phyloP scores from a whole-genome alignment of 2,888 invertebrate genomes.

The Polyommatus icarus region DNA sequence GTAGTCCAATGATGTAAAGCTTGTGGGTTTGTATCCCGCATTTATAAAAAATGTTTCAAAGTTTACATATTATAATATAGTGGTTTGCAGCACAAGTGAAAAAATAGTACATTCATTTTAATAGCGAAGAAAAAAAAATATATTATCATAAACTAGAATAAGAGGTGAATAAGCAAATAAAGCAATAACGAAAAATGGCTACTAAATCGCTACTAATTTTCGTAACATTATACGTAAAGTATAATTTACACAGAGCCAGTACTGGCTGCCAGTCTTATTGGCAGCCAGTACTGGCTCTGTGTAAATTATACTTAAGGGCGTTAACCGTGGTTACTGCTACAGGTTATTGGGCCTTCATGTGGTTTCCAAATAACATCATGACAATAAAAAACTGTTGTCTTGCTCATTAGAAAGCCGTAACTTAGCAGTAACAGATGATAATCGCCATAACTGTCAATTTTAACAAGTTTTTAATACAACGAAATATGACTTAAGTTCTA shows the following conservation, averaged over 20 bases:
- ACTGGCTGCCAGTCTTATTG: too few relatives aligned
- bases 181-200: not conserved
- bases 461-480: conserved; percentile 5
- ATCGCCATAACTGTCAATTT: conserved; percentile 9
- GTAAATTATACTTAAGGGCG: too few relatives aligned
- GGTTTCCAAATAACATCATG: not conserved
- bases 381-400: conserved; percentile 13
- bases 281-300: too few relatives aligned
- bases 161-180: not conserved
- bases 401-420: conserved; percentile 16
- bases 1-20: too few relatives aligned
- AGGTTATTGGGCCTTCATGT: not conserved
- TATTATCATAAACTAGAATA: too few relatives aligned
- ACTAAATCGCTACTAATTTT: not conserved
- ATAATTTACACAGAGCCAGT: too few relatives aligned
- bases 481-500: not conserved
- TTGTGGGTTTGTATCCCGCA: too few relatives aligned
- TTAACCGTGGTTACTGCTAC: not conserved
- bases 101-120: too few relatives aligned
- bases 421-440: conserved; percentile 11
- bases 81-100: too few relatives aligned
- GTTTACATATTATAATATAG: too few relatives aligned
- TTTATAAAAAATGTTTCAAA: too few relatives aligned
- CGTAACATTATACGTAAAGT: not conserved
- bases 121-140: too few relatives aligned